These are phyloP conservation scores for Temnothorax ravouxi DNA, from an alignment of 2,888 invertebrate species.

Conservation along the genomic window DNA sequence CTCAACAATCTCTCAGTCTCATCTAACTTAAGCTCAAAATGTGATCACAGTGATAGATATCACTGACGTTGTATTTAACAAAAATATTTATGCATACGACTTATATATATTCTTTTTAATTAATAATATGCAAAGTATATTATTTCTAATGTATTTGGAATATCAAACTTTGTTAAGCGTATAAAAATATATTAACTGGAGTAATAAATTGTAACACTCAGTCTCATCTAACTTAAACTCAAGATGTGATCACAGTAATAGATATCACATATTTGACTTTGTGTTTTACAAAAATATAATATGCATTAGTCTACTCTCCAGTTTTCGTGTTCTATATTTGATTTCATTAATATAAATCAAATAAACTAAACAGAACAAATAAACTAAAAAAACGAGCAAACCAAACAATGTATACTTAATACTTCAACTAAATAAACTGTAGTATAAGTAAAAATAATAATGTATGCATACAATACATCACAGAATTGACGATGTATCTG, in stretches of 20 bases:
- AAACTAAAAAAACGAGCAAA: too few relatives aligned
- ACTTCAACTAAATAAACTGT: not conserved
- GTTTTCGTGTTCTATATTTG: too few relatives aligned
- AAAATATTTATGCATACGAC: too few relatives aligned
- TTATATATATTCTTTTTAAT: too few relatives aligned
- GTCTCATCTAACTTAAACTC: slow-evolving; percentile 11
- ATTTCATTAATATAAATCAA: too few relatives aligned
- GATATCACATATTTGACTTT: not conserved
- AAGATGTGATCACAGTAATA: slow-evolving; percentile 11
- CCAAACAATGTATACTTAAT: too few relatives aligned
- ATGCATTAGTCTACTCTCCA: not conserved
- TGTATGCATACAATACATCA: slow-evolving; percentile 3
- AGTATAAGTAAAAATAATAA: slow-evolving; percentile 9
- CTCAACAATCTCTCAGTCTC: too few relatives aligned
- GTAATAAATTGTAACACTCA: slow-evolving; percentile 9
- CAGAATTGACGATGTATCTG: not conserved
- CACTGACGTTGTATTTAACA: too few relatives aligned
- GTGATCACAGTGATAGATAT: too few relatives aligned
- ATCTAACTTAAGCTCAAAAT: too few relatives aligned
- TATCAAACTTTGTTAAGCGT: not conserved
- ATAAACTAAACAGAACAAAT: too few relatives aligned
- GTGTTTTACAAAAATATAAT: not conserved
- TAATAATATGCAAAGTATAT: not conserved
- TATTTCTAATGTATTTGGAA: not conserved
- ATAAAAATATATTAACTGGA: slow-evolving; percentile 11